phyloP scores from a whole-genome alignment of 2,888 invertebrate genomes.

The Pyrgus malvae region DNA sequence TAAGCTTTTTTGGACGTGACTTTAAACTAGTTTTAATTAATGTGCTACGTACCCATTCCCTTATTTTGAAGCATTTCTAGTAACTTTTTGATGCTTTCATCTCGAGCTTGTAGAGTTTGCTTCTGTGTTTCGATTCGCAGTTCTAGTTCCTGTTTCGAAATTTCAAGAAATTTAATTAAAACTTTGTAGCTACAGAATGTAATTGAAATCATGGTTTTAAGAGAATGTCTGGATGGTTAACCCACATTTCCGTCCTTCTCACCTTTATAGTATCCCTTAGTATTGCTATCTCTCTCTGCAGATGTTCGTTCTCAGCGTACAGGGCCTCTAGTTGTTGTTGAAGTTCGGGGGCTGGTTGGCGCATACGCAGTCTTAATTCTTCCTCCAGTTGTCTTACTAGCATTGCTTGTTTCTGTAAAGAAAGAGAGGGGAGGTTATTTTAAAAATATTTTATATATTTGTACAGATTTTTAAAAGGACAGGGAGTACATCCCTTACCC shows the following conservation, averaged over 20 bases:
- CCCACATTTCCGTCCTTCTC: constrained; percentile 21
- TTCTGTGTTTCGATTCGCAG: constrained; percentile 98
- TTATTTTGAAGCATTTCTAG: constrained; percentile 99
- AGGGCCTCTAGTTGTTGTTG: constrained; percentile 96
- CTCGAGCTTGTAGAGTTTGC: constrained; percentile 97
- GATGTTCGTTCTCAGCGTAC: constrained; percentile 96
- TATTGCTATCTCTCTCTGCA: constrained; percentile 95
- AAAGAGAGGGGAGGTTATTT: constrained; percentile 24
- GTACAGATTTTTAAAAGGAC: no score
- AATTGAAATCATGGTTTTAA: not conserved
- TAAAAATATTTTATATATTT: not conserved
- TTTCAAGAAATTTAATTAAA: constrained; percentile 17
- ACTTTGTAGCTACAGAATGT: not conserved
- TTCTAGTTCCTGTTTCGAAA: constrained; percentile 90
- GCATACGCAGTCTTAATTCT: constrained; percentile 92
- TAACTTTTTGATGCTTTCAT: constrained; percentile 99
- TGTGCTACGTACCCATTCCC: constrained; percentile 91
- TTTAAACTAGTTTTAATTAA: constrained; percentile 1
- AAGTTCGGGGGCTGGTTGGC: constrained; percentile 94
- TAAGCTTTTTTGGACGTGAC: not conserved
- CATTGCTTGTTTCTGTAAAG: constrained; percentile 96
- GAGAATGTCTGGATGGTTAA: not conserved
- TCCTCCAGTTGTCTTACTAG: constrained; percentile 96
- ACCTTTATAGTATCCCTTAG: constrained; percentile 96
- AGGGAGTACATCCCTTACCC: no score